Evolutionary conservation across 2,888 invertebrate genomes (phyloP).

Genomic region (Girardia tigrina): DNA sequence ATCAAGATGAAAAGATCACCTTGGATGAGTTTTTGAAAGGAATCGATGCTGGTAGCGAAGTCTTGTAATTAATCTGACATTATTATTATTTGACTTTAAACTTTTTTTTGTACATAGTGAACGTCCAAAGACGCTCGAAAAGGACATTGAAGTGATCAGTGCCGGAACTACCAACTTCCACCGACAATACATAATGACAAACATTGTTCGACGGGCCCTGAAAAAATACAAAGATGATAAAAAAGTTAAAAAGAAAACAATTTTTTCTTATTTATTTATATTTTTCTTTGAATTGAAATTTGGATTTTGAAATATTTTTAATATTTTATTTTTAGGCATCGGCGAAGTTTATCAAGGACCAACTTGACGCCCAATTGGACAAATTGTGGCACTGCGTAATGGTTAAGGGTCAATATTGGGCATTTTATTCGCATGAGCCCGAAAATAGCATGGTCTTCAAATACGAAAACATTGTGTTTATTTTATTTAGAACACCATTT

Average conservation of each 20-base stretch:
- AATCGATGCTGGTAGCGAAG: neutral
- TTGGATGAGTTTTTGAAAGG: neutral
- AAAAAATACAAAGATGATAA: neutral
- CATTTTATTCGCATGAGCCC: neutral
- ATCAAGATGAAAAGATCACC: neutral
- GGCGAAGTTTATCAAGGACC: neutral
- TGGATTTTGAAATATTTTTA: neutral
- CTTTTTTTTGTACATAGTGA: too few relatives aligned
- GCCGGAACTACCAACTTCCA: neutral
- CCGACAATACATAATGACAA: neutral
- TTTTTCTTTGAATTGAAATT: too few relatives aligned
- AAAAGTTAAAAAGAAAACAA: neutral
- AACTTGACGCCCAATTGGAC: neutral
- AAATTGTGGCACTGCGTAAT: neutral
- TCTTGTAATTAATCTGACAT: neutral
- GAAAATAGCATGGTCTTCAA: neutral
- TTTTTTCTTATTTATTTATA: too few relatives aligned
- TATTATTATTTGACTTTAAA: too few relatives aligned
- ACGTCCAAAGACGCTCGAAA: neutral
- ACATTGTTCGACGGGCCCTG: neutral
- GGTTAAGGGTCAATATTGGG: neutral
- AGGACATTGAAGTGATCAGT: neutral
- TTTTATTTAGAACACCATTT: neutral
- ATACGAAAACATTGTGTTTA: neutral
- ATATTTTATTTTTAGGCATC: neutral